phyloP scores from a whole-genome alignment of 2,113 vertebrate genomes.

The Rousettus leschenaultii region DNA sequence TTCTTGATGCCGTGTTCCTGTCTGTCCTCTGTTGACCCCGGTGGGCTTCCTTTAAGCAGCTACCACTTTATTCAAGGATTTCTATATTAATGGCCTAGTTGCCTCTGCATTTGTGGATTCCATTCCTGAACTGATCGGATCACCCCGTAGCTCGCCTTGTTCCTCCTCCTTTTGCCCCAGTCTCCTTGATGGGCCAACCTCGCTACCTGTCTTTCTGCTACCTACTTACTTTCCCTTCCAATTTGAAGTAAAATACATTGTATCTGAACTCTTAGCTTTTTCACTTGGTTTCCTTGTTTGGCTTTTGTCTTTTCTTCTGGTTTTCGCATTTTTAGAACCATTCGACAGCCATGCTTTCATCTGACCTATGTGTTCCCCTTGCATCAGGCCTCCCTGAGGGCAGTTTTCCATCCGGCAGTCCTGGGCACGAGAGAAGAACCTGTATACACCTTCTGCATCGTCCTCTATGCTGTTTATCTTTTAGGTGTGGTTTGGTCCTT shows the following conservation, averaged over 20 bases:
- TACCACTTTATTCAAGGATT: background rate
- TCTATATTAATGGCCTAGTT: background rate
- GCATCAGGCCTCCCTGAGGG: background rate
- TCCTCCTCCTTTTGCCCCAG: background rate
- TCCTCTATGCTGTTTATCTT: too few species aligned
- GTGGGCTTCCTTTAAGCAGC: background rate
- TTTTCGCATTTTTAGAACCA: background rate
- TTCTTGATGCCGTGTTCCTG: background rate
- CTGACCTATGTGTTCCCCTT: background rate
- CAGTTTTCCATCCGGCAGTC: too few species aligned
- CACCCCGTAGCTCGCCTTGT: background rate
- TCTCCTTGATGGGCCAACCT: background rate
- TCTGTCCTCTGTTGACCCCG: background rate
- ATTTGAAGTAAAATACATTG: background rate
- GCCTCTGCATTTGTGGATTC: background rate
- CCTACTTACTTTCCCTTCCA: background rate
- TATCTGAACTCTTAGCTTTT: background rate
- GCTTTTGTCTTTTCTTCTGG: background rate
- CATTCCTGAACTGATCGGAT: background rate
- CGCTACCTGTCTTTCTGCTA: background rate
- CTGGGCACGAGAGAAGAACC: background rate
- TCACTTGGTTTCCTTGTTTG: background rate
- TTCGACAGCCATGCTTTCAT: background rate
- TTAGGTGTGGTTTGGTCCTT: background rate
- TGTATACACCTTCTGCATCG: accelerated